Percentiles rank a stretch among this genome's conserved stretches.
phyloP scores from a whole-genome alignment of 2,888 invertebrate species.

The Lycophotia porphyrea region DNA sequence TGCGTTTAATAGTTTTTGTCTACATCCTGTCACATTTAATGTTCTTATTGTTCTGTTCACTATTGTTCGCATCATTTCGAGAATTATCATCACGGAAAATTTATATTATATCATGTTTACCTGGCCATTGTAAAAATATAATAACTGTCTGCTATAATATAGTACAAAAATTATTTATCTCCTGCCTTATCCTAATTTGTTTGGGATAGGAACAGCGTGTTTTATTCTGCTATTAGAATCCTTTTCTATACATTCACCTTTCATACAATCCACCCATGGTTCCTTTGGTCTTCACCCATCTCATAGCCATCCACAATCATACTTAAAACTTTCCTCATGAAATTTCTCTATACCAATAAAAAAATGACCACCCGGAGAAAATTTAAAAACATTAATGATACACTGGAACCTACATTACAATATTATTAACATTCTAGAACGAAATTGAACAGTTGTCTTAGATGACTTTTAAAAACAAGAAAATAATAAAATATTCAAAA shows the following conservation, averaged over 20 bases:
- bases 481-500: not conserved
- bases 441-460: not conserved
- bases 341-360: not conserved
- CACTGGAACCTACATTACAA: not conserved
- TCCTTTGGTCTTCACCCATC: not conserved
- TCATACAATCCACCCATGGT: not conserved
- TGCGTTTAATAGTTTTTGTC: constrained; percentile 9
- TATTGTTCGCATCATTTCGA: constrained; percentile 26
- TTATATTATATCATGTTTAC: not conserved
- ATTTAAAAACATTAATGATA: not conserved
- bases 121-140: too few relatives aligned
- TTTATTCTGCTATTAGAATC: too few relatives aligned
- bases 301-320: not conserved
- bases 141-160: too few relatives aligned
- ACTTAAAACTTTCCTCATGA: not conserved
- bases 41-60: constrained; percentile 19
- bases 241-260: not conserved
- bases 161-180: too few relatives aligned
- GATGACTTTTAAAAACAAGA: rapidly evolving
- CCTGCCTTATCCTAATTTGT: too few relatives aligned
- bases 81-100: not conserved
- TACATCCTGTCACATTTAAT: constrained; percentile 12
- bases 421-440: not conserved
- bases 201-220: too few relatives aligned
- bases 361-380: not conserved